These are phyloP conservation scores for Furnarius figulus DNA, from an alignment of 2,113 vertebrate species.

Conservation along the genomic window DNA sequence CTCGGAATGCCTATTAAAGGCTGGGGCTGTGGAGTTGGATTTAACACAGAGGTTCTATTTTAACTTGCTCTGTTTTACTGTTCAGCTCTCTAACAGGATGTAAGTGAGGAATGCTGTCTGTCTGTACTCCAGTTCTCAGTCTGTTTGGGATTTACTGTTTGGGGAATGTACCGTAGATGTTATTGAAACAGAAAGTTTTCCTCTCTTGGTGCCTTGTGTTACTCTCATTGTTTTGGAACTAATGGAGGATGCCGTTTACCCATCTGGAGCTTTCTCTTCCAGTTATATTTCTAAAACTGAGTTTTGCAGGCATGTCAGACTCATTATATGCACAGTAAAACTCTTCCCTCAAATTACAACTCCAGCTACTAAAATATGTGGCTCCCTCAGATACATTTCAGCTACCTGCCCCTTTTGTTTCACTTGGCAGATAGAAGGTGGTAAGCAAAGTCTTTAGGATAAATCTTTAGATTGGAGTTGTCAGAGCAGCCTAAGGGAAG, in stretches of 20 bases:
- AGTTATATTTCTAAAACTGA: background rate
- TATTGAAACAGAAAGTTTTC: background rate
- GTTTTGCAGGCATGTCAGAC: background rate
- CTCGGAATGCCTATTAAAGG: background rate
- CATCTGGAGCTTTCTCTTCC: slow-evolving; percentile 8
- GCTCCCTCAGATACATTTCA: background rate
- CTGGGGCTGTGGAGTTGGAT: background rate
- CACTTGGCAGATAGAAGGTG: background rate
- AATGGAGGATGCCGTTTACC: background rate
- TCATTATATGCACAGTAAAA: background rate
- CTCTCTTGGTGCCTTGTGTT: background rate
- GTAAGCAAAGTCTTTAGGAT: background rate
- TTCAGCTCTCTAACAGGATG: background rate
- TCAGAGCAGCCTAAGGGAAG: slow-evolving; percentile 33
- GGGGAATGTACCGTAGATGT: background rate
- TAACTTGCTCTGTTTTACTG: background rate
- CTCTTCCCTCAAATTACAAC: background rate
- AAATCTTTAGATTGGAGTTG: slow-evolving; percentile 12
- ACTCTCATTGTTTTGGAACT: background rate
- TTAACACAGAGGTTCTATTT: background rate
- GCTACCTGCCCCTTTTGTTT: slow-evolving; percentile 25
- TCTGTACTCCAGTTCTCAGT: background rate
- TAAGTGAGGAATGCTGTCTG: background rate
- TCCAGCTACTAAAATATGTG: background rate
- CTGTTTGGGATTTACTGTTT: background rate